Evolutionary conservation across 2,797 vertebrate genomes (phyloP).

Genomic region (Gymnocypris eckloni): DNA sequence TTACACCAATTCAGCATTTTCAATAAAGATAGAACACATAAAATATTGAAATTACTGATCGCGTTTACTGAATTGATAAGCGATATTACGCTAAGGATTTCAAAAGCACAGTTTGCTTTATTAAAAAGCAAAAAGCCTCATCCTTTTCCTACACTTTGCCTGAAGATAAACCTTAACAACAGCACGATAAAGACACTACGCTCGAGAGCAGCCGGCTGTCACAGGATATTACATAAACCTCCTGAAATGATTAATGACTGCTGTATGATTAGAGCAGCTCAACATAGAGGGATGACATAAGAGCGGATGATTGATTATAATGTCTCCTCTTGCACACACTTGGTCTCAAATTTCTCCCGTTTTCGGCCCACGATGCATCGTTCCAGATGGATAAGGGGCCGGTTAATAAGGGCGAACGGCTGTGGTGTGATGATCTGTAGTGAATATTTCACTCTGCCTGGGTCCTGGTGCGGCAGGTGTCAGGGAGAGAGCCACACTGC

Average conservation of each 20-base stretch:
- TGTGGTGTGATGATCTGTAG: conserved; percentile 73
- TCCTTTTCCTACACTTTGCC: background rate
- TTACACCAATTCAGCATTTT: background rate
- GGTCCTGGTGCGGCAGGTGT: conserved; percentile 75
- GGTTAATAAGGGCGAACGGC: conserved; percentile 67
- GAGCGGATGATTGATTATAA: conserved; percentile 65
- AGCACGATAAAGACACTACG: conserved; percentile 11
- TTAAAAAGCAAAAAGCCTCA: conserved; percentile 13
- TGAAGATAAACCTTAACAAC: conserved; percentile 39
- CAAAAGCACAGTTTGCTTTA: conserved; percentile 13
- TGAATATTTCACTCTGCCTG: conserved; percentile 80
- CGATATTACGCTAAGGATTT: background rate
- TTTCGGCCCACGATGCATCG: conserved; percentile 19
- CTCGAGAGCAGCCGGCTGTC: conserved; percentile 16
- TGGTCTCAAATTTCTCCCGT: conserved; percentile 61
- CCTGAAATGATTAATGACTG: conserved; percentile 38
- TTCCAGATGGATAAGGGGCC: conserved; percentile 63
- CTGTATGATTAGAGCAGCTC: conserved; percentile 36
- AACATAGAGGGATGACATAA: conserved; percentile 36
- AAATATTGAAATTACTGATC: background rate
- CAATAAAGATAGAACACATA: background rate
- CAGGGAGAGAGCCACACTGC: conserved; percentile 61
- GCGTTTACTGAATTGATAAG: background rate
- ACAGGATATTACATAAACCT: conserved; percentile 35
- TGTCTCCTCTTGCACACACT: conserved; percentile 53